Conservation (phyloP, 2,888 invertebrate species). For the Cosmopolites sordidus region DNA sequence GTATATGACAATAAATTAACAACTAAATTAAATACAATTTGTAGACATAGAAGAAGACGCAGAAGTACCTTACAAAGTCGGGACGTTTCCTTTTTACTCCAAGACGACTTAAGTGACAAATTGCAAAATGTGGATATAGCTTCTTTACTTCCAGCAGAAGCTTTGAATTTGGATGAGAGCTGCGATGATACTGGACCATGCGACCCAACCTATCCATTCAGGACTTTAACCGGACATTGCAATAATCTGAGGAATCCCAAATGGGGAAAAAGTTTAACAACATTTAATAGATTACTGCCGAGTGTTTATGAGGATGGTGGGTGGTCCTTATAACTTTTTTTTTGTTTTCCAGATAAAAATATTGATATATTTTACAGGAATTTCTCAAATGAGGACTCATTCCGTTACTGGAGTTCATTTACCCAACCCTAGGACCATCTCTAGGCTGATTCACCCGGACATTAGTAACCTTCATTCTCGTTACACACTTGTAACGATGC, state of each 20-base stretch:
- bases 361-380: no score
- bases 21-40: neutral
- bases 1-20: neutral
- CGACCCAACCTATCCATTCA: conserved; percentile 65
- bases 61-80: conserved; percentile 71
- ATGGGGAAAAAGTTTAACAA: conserved; percentile 78
- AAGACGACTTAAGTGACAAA: conserved; percentile 70
- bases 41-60: conserved; percentile 55
- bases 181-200: conserved; percentile 72
- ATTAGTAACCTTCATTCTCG: conserved; percentile 84
- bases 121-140: conserved; percentile 76
- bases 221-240: conserved; percentile 78
- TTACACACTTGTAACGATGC: conserved; percentile 91
- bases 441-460: conserved; percentile 86
- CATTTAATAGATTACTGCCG: conserved; percentile 78
- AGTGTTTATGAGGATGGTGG: conserved; percentile 84
- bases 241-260: conserved; percentile 81
- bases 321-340: no score
- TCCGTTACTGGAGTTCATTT: conserved; percentile 72
- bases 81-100: conserved; percentile 53
- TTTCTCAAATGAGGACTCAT: conserved; percentile 67
- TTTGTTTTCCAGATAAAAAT: no score
- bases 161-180: conserved; percentile 56
- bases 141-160: conserved; percentile 61
- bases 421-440: conserved; percentile 82